A percentile compares a stretch with the other conserved stretches of the same genome.
Evolutionary conservation across 2,888 invertebrate species (phyloP).

Genomic region (Callyntrura guangdongensis): DNA sequence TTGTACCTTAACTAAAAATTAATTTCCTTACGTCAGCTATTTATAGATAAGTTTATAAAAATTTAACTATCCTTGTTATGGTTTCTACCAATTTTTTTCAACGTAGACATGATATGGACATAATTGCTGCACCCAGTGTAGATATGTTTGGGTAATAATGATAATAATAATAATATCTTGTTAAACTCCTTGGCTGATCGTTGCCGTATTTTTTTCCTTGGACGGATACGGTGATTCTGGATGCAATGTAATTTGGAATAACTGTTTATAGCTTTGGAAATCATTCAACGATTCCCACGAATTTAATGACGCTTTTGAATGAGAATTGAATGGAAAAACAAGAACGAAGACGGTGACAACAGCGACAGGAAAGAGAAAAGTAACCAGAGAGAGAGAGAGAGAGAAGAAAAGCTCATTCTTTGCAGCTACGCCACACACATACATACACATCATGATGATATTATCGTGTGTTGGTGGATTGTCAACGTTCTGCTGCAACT

Average conservation of each 20-base stretch:
- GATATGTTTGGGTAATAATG: neutral
- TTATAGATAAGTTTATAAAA: too few species aligned
- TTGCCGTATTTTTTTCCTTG: neutral
- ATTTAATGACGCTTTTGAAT: conserved; percentile 58
- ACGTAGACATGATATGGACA: neutral
- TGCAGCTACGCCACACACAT: neutral
- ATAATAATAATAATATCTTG: conserved; percentile 16
- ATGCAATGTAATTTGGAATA: conserved; percentile 58
- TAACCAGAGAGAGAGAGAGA: neutral
- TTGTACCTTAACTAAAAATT: too few species aligned
- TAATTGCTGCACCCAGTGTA: neutral
- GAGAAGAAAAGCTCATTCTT: conserved; percentile 24
- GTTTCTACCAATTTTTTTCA: too few species aligned
- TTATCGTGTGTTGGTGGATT: conserved; percentile 36
- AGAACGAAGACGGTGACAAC: neutral
- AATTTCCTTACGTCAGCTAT: too few species aligned
- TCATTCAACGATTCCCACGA: conserved; percentile 58
- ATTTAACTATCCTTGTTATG: too few species aligned
- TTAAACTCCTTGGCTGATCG: conserved; percentile 1
- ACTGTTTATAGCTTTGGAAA: conserved; percentile 59
- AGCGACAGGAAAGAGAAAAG: neutral
- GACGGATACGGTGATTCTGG: conserved; percentile 33
- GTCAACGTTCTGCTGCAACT: conserved; percentile 28
- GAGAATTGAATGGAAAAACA: conserved; percentile 10
- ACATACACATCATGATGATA: neutral